Base-by-base conservation (phyloP, 1,140 invertebrate genomes). In the Papilio xuthus region DNA sequence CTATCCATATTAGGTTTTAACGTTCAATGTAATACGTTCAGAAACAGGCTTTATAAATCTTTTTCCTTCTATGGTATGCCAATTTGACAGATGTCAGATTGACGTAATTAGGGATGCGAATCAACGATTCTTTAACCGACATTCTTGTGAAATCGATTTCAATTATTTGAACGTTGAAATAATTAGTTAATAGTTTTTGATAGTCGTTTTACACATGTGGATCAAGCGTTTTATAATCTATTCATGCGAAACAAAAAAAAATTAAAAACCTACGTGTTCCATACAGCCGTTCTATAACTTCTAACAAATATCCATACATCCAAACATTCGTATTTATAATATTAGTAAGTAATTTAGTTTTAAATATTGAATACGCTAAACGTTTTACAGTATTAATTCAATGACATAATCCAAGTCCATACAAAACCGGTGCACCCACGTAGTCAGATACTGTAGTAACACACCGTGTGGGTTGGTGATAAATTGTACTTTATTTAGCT, bases 361-460 rank as follows among this genome's bases (percentile, higher is more conserved):
- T n/a, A n/a, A n/a, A n/a, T n/a, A n/a, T n/a, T 32, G 6, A 32
- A 32, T 32, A 32, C 28, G 60, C 26, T 26, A 13, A 60, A 60
- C 20, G 23, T 26, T 60, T 37, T 37, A 37, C 69, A n/a, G n/a
- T 6, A 44, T 20, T 44, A 23, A 15, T 72, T 18, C 41, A 26
- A 4, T 72, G 71, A 73, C 41, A 73, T 23, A 73, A 50, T 50
- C 32, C 42, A 73, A 15, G n/a, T 15, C 71, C 42, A 9, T 73
- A 72, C 32, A 72, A 42, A 73, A 20, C 71, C 42, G 71, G 71
- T 73, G 41, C 71, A 50, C 71, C 71, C 71, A 73, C 71, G 71
- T 73, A 72, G 37, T 18, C 7, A 20, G 32, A 42, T 20, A 44
- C 32, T 18, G 32, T 9, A 4, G 37, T 50, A 44, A 23, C 20